A percentile compares a stretch with the other conserved stretches of the same genome.
phyloP scores from a whole-genome alignment of 2,797 vertebrate species.

The Syndactyla subalaris region DNA sequence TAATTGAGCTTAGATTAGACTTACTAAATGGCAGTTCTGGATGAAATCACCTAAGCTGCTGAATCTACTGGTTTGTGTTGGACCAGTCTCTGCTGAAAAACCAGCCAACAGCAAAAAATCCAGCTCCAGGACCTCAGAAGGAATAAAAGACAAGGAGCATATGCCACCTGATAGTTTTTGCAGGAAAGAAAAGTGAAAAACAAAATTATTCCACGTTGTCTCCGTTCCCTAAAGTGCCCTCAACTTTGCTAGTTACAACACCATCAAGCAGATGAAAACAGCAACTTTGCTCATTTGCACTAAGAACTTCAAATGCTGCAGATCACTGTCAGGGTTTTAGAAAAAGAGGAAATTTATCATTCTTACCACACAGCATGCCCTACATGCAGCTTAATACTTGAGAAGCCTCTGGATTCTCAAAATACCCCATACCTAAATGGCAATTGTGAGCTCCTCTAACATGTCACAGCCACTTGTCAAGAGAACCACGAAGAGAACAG shows the following conservation, averaged over 20 bases:
- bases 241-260: neutral
- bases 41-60: neutral
- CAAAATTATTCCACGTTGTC: neutral
- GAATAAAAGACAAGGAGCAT: neutral
- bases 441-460: neutral
- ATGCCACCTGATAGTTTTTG: neutral
- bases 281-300: neutral
- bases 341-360: neutral
- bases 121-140: neutral
- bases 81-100: neutral
- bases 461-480: neutral
- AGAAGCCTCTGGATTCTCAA: neutral
- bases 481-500: neutral
- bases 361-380: neutral
- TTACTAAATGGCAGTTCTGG: neutral
- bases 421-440: neutral
- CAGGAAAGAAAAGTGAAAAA: neutral
- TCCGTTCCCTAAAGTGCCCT: neutral
- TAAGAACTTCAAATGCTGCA: neutral
- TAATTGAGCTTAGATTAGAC: neutral
- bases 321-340: neutral
- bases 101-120: neutral
- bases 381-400: neutral
- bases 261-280: neutral
- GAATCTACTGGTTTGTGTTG: neutral